Conservation (phyloP, 2,113 vertebrate species). For the Psilopsiagon aymara region DNA sequence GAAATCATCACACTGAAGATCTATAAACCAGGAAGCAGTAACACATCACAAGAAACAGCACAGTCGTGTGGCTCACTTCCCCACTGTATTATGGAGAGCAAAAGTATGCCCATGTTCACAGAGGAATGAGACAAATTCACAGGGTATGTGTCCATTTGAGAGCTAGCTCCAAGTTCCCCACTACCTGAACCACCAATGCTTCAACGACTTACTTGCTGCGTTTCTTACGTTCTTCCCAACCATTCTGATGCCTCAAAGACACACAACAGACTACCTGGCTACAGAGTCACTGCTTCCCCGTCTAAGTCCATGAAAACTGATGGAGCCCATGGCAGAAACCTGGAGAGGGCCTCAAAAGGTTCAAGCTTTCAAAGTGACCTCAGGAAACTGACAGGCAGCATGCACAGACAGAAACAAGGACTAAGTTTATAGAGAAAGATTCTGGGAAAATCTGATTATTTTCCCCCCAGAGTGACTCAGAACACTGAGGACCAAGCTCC, state of each 20-base stretch:
- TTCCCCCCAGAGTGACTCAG: not conserved
- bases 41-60: not conserved
- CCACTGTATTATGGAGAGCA: not conserved
- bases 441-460: not conserved
- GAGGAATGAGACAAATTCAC: not conserved
- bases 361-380: not conserved
- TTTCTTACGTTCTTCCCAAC: not conserved
- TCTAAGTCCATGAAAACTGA: not conserved
- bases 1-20: not conserved
- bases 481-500: not conserved
- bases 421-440: not conserved
- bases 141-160: not conserved
- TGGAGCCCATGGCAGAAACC: not conserved
- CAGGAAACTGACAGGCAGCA: not conserved
- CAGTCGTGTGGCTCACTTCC: not conserved
- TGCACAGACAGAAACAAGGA: not conserved
- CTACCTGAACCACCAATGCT: not conserved
- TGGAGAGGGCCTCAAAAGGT: not conserved
- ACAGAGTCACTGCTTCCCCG: fast-evolving
- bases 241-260: not conserved
- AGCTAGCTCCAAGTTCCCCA: not conserved
- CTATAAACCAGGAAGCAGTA: not conserved
- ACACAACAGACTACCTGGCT: not conserved
- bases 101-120: not conserved
- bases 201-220: not conserved